Base-by-base conservation (phyloP, 2,888 invertebrate species). In the Andrena chrysosceles region DNA sequence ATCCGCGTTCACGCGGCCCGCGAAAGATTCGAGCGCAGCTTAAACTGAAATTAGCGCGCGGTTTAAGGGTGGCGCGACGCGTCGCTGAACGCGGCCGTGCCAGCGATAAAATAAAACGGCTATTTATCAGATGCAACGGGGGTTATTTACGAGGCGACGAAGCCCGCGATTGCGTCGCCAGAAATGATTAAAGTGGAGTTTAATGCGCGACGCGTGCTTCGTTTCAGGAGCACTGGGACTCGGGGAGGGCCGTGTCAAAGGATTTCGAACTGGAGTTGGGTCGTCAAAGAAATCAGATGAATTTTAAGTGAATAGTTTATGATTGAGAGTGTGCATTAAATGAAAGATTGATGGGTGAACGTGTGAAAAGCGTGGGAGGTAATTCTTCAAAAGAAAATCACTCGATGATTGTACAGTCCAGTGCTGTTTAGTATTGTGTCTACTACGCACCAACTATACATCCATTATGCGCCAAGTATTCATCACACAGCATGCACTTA, bases 61-160 rank as follows among this genome's bases (percentile, higher is more conserved):
- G 49, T 77, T 29, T 48, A 23, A 71, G 26, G 59, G 48, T 6
- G 69, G 48, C 62, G 62, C 71, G 49, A 77, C 63, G 63, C 5
- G 52, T n/a, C 26, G 64, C 29, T 60, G 42, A 70, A 35, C 60
- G 29, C 23, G 35, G 13, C 20, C 54, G 60, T 20, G 10, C 48
- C 23, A 49, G 20, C 62, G 76, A 72, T 73, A 77, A 73, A 77
- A 63, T 63, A 42, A 73, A 73, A 77, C 75, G 54, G 20, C 76
- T n/a, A 62, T 68, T 78, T 76, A 68, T 76, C 77, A 78, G 76
- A 48, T 68, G 77, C 60, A n/a, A 59, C 31, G 59, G 42, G 7
- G n/a, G 54, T 68, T 76, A 68, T 76, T 78, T 78, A 78, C 29
- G 78, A 48, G 66, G 60, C 76, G 66, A 60, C 75, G 67, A 68